A percentile compares a stretch with the other conserved stretches of the same genome.
Conservation (phyloP, 2,888 invertebrate genomes). For the Brachyptera putata region DNA sequence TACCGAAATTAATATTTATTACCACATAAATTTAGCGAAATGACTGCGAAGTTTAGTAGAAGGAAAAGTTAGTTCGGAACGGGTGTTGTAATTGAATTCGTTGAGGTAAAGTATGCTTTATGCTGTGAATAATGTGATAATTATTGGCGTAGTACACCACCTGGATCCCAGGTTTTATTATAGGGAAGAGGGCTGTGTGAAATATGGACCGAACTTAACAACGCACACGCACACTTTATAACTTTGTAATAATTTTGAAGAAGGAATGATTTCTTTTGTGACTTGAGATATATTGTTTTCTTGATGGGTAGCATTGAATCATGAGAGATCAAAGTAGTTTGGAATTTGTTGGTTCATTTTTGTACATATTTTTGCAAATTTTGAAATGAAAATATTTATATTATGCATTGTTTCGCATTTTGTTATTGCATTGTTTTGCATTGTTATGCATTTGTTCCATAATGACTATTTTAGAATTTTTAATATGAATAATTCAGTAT, state of each 20-base stretch:
- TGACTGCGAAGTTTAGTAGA: slow-evolving; percentile 7
- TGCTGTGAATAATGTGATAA: slow-evolving; percentile 21
- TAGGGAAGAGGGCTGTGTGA: slow-evolving; percentile 7
- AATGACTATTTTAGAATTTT: too few species aligned
- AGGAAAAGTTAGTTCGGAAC: slow-evolving; percentile 22
- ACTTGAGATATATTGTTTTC: not conserved
- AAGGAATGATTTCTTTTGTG: slow-evolving; percentile 12
- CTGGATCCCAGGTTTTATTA: slow-evolving; percentile 10
- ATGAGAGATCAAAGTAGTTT: too few species aligned
- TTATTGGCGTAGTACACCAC: slow-evolving; percentile 16
- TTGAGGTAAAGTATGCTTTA: slow-evolving; percentile 14
- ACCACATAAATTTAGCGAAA: slow-evolving; percentile 17
- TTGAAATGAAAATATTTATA: too few species aligned
- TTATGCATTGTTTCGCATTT: too few species aligned
- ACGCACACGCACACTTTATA: not conserved
- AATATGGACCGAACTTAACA: slow-evolving; percentile 3
- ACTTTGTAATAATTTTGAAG: slow-evolving; percentile 10
- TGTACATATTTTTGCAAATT: too few species aligned
- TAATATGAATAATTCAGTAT: too few species aligned
- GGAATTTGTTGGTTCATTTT: too few species aligned
- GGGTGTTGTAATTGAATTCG: slow-evolving; percentile 17
- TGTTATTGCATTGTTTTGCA: too few species aligned
- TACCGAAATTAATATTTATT: slow-evolving; percentile 20
- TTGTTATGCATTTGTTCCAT: too few species aligned
- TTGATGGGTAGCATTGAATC: too few species aligned